Percentiles rank a stretch among this genome's conserved stretches.
These are phyloP conservation scores for Holacanthella duospinosa DNA, from an alignment of 2,888 invertebrate genomes.

Conservation along the genomic window DNA sequence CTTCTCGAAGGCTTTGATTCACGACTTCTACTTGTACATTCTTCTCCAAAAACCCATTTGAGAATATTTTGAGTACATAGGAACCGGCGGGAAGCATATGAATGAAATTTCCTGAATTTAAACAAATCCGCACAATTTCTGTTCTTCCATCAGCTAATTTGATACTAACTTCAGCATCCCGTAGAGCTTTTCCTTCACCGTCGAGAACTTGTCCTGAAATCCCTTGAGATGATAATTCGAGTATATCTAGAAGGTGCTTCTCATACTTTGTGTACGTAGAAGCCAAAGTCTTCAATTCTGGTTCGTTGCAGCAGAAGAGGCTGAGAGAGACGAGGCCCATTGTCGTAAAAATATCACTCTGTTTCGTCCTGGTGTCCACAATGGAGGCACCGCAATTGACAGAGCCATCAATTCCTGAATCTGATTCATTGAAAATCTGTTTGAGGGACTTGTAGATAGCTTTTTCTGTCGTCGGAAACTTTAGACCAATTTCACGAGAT, in stretches of 20 bases:
- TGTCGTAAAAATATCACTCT: background rate
- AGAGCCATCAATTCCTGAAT: background rate
- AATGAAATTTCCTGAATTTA: slow-evolving; percentile 61
- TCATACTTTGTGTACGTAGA: slow-evolving; percentile 26
- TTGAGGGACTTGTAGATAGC: slow-evolving; percentile 21
- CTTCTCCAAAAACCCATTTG: slow-evolving; percentile 51
- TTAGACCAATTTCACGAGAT: slow-evolving; percentile 24
- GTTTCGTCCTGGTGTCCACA: background rate
- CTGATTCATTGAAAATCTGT: slow-evolving; percentile 10
- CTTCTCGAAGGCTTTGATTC: slow-evolving; percentile 41
- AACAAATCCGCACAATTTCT: slow-evolving; percentile 52
- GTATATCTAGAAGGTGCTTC: slow-evolving; percentile 24
- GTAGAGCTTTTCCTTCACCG: slow-evolving; percentile 52
- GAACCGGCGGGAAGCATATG: slow-evolving; percentile 58
- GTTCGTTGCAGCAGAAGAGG: slow-evolving; percentile 33
- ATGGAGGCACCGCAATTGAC: too few species aligned
- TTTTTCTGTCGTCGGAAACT: slow-evolving; percentile 21
- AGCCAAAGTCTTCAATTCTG: slow-evolving; percentile 22
- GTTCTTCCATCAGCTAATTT: slow-evolving; percentile 45
- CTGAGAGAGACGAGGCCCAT: slow-evolving; percentile 21
- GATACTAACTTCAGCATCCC: slow-evolving; percentile 61
- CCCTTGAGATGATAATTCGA: slow-evolving; percentile 31
- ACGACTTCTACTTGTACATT: slow-evolving; percentile 44
- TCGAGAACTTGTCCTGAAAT: slow-evolving; percentile 61
- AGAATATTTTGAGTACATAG: slow-evolving; percentile 52